A percentile compares a stretch with the other conserved stretches of the same genome.
These are phyloP conservation scores for Pterostichus niger DNA, from an alignment of 2,888 invertebrate species.

Conservation along the genomic window DNA sequence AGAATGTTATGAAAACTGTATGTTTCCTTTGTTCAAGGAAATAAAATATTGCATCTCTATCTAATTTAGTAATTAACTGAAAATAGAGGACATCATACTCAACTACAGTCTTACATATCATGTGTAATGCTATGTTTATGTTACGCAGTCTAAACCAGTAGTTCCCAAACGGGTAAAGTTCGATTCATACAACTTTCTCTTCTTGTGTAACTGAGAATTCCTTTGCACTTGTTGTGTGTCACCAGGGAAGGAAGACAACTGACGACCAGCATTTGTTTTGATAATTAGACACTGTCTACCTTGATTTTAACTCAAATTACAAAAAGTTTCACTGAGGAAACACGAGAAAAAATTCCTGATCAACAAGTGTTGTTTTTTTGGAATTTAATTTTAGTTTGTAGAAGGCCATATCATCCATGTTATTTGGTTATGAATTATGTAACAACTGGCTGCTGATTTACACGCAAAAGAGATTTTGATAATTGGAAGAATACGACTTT, in stretches of 20 bases:
- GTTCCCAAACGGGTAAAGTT: constrained; percentile 55
- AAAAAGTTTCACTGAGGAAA: too few species aligned
- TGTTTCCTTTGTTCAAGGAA: too few species aligned
- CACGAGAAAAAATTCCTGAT: too few species aligned
- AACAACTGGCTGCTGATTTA: neutral
- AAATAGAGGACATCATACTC: neutral
- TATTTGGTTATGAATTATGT: neutral
- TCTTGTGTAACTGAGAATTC: constrained; percentile 63
- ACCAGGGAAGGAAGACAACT: constrained; percentile 20
- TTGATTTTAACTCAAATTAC: neutral
- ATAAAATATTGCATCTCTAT: too few species aligned
- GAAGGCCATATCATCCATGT: constrained; percentile 3
- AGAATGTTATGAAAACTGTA: too few species aligned
- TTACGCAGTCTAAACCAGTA: constrained; percentile 40
- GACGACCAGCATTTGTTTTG: constrained; percentile 23
- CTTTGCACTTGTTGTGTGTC: constrained; percentile 50
- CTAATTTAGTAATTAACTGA: neutral
- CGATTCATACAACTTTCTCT: constrained; percentile 47
- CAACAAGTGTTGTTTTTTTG: neutral
- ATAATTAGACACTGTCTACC: neutral
- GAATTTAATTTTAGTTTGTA: neutral
- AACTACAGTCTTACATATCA: constrained; percentile 16
- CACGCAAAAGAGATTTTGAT: constrained; percentile 26
- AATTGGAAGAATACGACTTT: neutral
- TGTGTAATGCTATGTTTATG: constrained; percentile 18